phyloP scores from a whole-genome alignment of 2,888 invertebrate genomes.

The Drosophila testacea region DNA sequence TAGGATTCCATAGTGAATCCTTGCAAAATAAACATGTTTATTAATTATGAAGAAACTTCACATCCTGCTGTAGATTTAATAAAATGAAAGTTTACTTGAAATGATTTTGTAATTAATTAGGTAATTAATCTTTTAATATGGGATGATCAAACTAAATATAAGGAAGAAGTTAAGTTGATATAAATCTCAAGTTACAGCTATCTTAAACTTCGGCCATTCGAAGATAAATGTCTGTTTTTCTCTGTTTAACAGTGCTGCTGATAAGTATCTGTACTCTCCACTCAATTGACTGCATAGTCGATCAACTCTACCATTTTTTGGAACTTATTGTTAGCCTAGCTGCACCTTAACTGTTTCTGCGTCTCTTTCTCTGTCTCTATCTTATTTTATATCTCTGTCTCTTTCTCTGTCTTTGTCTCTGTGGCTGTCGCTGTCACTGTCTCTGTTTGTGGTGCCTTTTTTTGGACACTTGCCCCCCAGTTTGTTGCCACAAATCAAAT shows the following conservation, averaged over 20 bases:
- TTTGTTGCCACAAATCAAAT: slow-evolving; percentile 70
- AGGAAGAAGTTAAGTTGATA: too few relatives aligned
- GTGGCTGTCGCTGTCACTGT: slow-evolving; percentile 3
- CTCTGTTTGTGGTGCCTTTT: slow-evolving; percentile 16
- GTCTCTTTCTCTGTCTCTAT: slow-evolving; percentile 31
- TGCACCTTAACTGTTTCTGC: not conserved
- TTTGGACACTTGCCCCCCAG: slow-evolving; percentile 40
- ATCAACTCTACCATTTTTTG: slow-evolving; percentile 2
- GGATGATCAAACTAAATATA: too few relatives aligned
- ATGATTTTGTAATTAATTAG: too few relatives aligned
- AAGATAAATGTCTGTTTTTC: slow-evolving; percentile 3
- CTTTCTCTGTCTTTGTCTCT: slow-evolving; percentile 2
- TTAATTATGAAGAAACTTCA: too few relatives aligned
- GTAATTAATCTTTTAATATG: too few relatives aligned
- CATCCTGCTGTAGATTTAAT: too few relatives aligned
- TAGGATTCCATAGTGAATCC: too few relatives aligned
- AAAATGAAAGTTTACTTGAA: too few relatives aligned
- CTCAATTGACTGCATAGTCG: slow-evolving; percentile 3
- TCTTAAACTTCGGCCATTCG: slow-evolving; percentile 1
- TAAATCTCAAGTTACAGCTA: too few relatives aligned
- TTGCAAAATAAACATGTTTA: too few relatives aligned
- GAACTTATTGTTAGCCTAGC: not conserved
- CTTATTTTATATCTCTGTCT: slow-evolving; percentile 11
- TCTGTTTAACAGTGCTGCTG: slow-evolving; percentile 11
- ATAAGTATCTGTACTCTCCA: not conserved